Evolutionary conservation across 2,113 vertebrate genomes (phyloP).

Genomic region (Corapipo altera): DNA sequence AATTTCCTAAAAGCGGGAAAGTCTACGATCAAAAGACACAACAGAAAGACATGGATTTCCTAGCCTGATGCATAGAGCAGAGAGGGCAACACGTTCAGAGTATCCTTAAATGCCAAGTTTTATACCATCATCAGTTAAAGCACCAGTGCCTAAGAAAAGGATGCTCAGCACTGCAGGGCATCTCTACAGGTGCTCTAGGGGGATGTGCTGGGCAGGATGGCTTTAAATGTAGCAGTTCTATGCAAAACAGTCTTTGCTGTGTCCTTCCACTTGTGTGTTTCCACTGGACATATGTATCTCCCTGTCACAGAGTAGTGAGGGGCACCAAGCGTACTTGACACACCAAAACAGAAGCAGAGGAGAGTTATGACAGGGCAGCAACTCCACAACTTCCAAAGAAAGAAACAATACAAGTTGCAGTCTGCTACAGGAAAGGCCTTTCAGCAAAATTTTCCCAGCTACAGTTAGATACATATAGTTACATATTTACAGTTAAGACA

Average conservation of each 20-base stretch:
- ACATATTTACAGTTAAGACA: neutral
- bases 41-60: neutral
- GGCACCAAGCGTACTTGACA: rapidly evolving
- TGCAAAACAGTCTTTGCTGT: neutral
- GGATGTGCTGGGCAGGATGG: rapidly evolving
- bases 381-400: neutral
- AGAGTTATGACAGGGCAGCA: neutral
- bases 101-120: neutral
- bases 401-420: neutral
- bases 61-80: neutral
- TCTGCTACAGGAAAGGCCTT: neutral
- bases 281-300: neutral
- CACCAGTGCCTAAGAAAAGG: neutral
- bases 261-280: neutral
- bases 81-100: neutral
- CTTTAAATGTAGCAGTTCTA: neutral
- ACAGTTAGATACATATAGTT: neutral
- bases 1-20: neutral
- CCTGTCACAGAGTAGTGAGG: neutral
- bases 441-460: neutral
- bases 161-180: neutral
- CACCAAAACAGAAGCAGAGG: neutral
- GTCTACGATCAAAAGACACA: neutral
- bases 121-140: neutral
- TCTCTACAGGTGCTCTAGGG: neutral